Conservation (phyloP, 2,797 vertebrate species). For the Smutsia temminckii region DNA sequence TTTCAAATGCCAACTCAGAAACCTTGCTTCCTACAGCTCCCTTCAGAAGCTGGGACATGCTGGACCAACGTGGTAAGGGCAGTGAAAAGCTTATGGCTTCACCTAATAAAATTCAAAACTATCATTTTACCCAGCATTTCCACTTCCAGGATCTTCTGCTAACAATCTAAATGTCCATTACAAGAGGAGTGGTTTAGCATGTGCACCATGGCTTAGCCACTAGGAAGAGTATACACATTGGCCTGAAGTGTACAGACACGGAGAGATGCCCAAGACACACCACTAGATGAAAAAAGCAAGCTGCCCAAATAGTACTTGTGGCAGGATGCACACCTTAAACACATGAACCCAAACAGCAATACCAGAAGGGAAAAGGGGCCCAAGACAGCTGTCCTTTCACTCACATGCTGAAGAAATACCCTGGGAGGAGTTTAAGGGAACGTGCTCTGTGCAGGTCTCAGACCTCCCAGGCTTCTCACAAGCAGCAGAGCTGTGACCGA, state of each 20-base stretch:
- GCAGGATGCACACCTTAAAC: not conserved
- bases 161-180: not conserved
- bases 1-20: not conserved
- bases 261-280: not conserved
- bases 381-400: not conserved
- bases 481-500: not conserved
- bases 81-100: not conserved
- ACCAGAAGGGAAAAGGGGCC: not conserved
- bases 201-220: not conserved
- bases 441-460: not conserved
- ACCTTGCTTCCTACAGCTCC: not conserved
- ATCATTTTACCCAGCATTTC: constrained; percentile 21
- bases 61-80: not conserved
- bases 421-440: not conserved
- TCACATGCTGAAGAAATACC: not conserved
- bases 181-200: not conserved
- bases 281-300: not conserved
- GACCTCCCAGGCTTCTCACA: not conserved
- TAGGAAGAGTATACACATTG: not conserved
- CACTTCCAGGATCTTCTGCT: constrained; percentile 26
- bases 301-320: not conserved
- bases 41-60: not conserved
- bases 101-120: not conserved
- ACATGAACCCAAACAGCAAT: not conserved
- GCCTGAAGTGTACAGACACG: not conserved